Base-by-base conservation (phyloP, 2,797 vertebrate genomes). In the Poecilia velifera region DNA sequence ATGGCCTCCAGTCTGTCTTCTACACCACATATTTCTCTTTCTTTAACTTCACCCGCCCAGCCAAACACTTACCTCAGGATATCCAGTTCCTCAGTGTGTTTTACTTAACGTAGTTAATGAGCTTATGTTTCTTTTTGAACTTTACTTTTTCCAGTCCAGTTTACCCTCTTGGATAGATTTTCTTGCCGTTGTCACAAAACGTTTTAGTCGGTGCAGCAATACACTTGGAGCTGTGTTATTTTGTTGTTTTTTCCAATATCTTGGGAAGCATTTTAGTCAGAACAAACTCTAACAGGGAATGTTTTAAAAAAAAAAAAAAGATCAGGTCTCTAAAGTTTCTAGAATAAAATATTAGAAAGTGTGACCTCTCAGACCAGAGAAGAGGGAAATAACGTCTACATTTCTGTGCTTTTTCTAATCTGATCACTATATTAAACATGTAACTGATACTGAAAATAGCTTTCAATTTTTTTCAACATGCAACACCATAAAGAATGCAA, bases 1-100 rank as follows among this genome's bases (percentile, higher is more conserved):
- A 81, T 76, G 81, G 70, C 25, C 76, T 83, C 20, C 47, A 77
- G 78, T 82, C 85, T 43, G 36, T 87, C 62, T 46, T 79, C 90
- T 81, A 74, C 83, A 89, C 87, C 84, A 80, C 84, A 87, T 45
- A 43, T 83, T 80, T 85, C 6, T 86, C 88, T 90, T 84, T 86
- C 86, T 94, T 88, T 92, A 90, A 84, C 55, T 76, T 91, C 59
- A 86, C 80, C 76, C 81, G 87, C 82, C 87, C 88, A 89, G 83
- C 81, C 90, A 90, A 90, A 87, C 75, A 31, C 75, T 83, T 73
- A 64, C 57, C 84, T 46, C 34, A 73, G 73, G 49, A 77, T 75
- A 57, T 86, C 47, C 83, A 74, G 34, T 86, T 89, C 59, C 76
- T 66, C 80, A 72, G 76, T 87, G 36, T 25, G 36, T 89, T 83